Percentiles rank a stretch among this genome's conserved stretches.
These are phyloP conservation scores for Hydractinia echinata DNA, from an alignment of 30 jellyfish, hydroid and myxozoan genomes.

Conservation along the genomic window DNA sequence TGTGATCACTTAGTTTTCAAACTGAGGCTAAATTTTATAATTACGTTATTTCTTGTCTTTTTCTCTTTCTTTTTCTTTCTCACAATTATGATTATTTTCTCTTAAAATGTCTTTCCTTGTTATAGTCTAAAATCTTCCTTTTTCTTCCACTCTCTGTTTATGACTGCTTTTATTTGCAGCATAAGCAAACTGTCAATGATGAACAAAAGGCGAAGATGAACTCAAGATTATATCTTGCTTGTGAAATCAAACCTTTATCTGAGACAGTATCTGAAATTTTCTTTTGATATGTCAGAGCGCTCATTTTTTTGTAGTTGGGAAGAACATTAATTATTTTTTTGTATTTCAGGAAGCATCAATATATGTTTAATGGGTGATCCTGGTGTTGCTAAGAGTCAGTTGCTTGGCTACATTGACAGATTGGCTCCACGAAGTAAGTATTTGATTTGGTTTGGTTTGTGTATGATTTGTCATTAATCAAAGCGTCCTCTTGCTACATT, in stretches of 20 bases:
- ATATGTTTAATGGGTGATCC: slow-evolving; percentile 99
- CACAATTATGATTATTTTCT: neutral
- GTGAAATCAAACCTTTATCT: slow-evolving; percentile 7
- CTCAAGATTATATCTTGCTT: neutral
- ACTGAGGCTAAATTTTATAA: slow-evolving; percentile 28
- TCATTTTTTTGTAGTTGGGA: no score
- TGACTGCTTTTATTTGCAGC: no score
- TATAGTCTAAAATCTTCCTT: no score
- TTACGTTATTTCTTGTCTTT: neutral
- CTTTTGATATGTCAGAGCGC: neutral
- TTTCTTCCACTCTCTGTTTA: no score
- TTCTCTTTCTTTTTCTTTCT: neutral
- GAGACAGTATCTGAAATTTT: neutral
- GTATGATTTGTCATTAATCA: neutral
- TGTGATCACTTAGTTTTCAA: slow-evolving; percentile 32
- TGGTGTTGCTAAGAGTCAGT: slow-evolving; percentile 98
- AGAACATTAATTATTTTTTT: neutral
- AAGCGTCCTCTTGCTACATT: neutral
- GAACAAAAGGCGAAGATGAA: slow-evolving; percentile 22
- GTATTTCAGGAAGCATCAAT: slow-evolving; percentile 74
- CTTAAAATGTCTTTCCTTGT: no score
- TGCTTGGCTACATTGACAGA: slow-evolving; percentile 96
- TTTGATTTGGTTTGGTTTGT: neutral
- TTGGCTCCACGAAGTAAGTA: slow-evolving; percentile 87
- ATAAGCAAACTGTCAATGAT: neutral